A percentile compares a stretch with the other conserved stretches of the same genome.
Conservation (phyloP, 2,888 invertebrate genomes). For the Mimachlamys varia region DNA sequence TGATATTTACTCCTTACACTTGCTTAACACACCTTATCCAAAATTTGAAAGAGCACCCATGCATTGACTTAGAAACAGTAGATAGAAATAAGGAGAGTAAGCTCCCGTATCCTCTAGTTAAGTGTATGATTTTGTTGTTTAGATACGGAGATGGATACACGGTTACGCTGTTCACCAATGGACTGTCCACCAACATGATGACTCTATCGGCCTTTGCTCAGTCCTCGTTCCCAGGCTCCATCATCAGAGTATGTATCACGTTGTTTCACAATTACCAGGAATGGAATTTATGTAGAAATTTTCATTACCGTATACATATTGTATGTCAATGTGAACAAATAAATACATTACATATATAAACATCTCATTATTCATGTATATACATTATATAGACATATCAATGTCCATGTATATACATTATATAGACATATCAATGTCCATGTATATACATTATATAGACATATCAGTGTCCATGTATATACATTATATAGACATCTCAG, state of each 20-base stretch:
- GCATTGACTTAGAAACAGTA: no score
- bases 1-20: no score
- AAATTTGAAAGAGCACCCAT: no score
- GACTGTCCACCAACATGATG: constrained; percentile 55
- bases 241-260: constrained; percentile 65
- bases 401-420: not conserved
- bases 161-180: constrained; percentile 65
- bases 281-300: not conserved
- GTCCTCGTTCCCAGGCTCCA: constrained; percentile 68
- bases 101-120: no score
- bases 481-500: not conserved
- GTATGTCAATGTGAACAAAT: not conserved
- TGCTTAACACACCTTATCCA: no score
- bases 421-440: not conserved
- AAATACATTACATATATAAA: not conserved
- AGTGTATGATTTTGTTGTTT: not conserved
- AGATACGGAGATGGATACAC: constrained; percentile 80
- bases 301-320: not conserved
- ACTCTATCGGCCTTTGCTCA: constrained; percentile 63
- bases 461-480: not conserved
- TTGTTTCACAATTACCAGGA: not conserved
- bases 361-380: not conserved
- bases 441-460: not conserved
- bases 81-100: no score
- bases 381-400: not conserved